phyloP scores from a whole-genome alignment of 2,113 vertebrate species.

The Urocitellus parryii region DNA sequence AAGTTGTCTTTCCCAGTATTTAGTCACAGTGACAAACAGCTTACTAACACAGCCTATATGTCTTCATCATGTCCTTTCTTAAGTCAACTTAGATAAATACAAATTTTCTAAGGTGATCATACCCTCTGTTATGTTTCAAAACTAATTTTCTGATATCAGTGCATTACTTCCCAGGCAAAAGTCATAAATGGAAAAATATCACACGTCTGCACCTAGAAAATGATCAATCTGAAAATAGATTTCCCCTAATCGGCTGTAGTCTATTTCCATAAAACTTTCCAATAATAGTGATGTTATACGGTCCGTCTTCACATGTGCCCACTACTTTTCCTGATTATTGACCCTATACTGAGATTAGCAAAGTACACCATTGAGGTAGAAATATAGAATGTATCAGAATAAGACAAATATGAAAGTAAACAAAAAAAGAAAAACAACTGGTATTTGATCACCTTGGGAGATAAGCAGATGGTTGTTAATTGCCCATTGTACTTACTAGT shows the following conservation, averaged over 20 bases:
- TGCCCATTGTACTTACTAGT: neutral
- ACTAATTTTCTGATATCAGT: neutral
- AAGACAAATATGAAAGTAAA: neutral
- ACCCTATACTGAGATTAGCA: neutral
- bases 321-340: neutral
- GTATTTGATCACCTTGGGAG: neutral
- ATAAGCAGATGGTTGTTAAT: neutral
- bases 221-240: constrained; percentile 14
- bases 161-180: neutral
- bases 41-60: neutral
- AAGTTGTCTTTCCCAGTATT: too few species aligned
- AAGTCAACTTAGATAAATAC: neutral
- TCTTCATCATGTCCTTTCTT: neutral
- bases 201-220: neutral
- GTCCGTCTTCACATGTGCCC: neutral
- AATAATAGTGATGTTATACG: neutral
- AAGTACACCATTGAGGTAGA: neutral
- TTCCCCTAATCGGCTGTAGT: neutral
- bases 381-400: neutral
- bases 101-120: neutral
- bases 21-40: too few species aligned
- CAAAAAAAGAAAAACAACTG: too few species aligned
- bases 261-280: neutral
- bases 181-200: neutral
- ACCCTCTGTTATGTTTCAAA: neutral